A percentile compares a stretch with the other conserved stretches of the same genome.
phyloP scores from a whole-genome alignment of 2,888 invertebrate species.

The Rhimphoctona megacephalus region DNA sequence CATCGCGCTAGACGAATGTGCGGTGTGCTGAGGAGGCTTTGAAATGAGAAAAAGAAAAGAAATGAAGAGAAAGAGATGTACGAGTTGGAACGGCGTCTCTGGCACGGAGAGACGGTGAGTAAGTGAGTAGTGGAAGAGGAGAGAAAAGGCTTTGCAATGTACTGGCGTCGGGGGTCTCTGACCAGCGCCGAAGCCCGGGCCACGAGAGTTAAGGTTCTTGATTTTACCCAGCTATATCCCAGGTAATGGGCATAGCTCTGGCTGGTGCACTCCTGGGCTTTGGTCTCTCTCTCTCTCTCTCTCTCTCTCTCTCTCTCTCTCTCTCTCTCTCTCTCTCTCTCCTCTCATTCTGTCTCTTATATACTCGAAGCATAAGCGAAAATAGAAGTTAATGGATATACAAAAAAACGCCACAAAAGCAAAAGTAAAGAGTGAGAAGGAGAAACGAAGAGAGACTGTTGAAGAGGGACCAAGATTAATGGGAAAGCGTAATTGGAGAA shows the following conservation, averaged over 20 bases:
- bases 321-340: constrained; percentile 46
- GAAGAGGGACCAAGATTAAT: constrained; percentile 71
- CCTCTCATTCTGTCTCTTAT: constrained; percentile 42
- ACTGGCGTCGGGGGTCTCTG: constrained; percentile 59
- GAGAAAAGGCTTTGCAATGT: constrained; percentile 65
- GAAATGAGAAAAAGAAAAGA: constrained; percentile 56
- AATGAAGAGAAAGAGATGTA: constrained; percentile 56
- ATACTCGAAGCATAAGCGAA: constrained; percentile 70
- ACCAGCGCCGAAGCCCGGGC: constrained; percentile 63
- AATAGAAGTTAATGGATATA: constrained; percentile 80
- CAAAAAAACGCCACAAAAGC: constrained; percentile 68
- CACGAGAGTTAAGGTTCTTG: constrained; percentile 76
- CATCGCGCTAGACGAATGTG: constrained; percentile 63
- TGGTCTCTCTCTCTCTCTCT: constrained; percentile 46
- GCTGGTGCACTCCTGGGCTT: constrained; percentile 57
- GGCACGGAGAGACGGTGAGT: constrained; percentile 64
- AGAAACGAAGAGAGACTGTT: constrained; percentile 47
- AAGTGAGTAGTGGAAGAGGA: constrained; percentile 62
- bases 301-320: constrained; percentile 43
- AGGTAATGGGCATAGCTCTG: constrained; percentile 70
- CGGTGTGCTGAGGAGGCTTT: constrained; percentile 55
- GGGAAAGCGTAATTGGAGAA: constrained; percentile 69
- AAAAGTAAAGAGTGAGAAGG: constrained; percentile 39
- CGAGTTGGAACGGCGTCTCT: constrained; percentile 50
- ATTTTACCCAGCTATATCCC: constrained; percentile 69